Evolutionary conservation across 37 sponge, comb jelly and placozoan genomes (phyloP).

Genomic region (Theonella swinhoei): DNA sequence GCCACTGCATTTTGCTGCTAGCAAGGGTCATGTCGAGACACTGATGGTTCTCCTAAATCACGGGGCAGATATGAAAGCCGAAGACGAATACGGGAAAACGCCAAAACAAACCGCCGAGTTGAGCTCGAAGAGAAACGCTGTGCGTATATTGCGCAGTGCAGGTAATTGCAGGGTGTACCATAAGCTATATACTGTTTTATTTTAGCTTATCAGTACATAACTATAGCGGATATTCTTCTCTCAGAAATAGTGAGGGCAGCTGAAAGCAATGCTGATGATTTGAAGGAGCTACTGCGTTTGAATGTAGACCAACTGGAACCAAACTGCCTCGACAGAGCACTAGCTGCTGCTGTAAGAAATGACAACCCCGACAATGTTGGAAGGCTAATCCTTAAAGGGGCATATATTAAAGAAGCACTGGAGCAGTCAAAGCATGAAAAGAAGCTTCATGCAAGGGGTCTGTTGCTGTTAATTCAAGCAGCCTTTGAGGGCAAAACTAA

Average conservation of each 20-base stretch:
- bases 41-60: slow-evolving; percentile 41
- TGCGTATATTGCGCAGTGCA: slow-evolving; percentile 15
- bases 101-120: slow-evolving; percentile 54
- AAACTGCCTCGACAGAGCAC: slow-evolving; percentile 56
- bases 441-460: slow-evolving; percentile 27
- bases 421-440: slow-evolving; percentile 7
- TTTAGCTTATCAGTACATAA: too few relatives aligned
- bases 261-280: slow-evolving; percentile 23
- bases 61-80: slow-evolving; percentile 51
- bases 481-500: slow-evolving; percentile 24
- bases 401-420: slow-evolving; percentile 36
- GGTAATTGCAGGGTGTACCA: slow-evolving; percentile 1
- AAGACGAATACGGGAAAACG: slow-evolving; percentile 66
- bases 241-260: slow-evolving; percentile 60
- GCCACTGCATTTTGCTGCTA: slow-evolving; percentile 69
- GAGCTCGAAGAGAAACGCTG: slow-evolving; percentile 39
- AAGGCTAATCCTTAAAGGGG: slow-evolving; percentile 52
- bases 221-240: too few relatives aligned
- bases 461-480: slow-evolving; percentile 56
- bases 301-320: slow-evolving; percentile 27
- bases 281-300: slow-evolving; percentile 30
- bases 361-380: slow-evolving; percentile 51
- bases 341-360: slow-evolving; percentile 47
- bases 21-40: slow-evolving; percentile 50
- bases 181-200: too few relatives aligned